A percentile compares a stretch with the other conserved stretches of the same genome.
Evolutionary conservation across 1,140 invertebrate species (phyloP).

Genomic region (Pantala flavescens): DNA sequence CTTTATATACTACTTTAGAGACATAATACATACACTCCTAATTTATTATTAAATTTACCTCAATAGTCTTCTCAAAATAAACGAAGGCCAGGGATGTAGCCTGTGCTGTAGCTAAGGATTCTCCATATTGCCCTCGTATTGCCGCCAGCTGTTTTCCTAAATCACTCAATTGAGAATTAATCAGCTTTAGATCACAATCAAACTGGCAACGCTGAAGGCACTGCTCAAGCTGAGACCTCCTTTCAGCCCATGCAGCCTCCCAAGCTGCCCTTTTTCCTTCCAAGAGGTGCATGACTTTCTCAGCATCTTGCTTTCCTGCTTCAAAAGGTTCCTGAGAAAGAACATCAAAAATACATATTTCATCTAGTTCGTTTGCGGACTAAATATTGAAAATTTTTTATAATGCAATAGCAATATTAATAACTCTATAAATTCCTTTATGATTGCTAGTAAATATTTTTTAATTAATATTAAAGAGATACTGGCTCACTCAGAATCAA

Average conservation of each 20-base stretch:
- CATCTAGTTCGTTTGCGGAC: slow-evolving; percentile 3
- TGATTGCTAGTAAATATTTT: too few species aligned
- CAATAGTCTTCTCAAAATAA: slow-evolving; percentile 69
- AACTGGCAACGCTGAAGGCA: slow-evolving; percentile 58
- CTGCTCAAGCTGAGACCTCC: slow-evolving; percentile 49
- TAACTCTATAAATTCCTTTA: too few species aligned
- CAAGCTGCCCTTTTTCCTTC: slow-evolving; percentile 41
- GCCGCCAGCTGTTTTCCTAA: slow-evolving; percentile 49
- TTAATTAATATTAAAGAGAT: too few species aligned
- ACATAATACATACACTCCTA: too few species aligned
- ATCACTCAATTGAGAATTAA: slow-evolving; percentile 59
- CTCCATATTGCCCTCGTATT: slow-evolving; percentile 56
- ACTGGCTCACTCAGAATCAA: too few species aligned
- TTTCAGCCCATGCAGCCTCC: slow-evolving; percentile 48
- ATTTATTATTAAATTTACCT: slow-evolving; percentile 41
- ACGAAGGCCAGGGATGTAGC: slow-evolving; percentile 58
- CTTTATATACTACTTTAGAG: too few species aligned
- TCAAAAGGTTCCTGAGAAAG: slow-evolving; percentile 53
- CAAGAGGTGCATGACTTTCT: slow-evolving; percentile 53
- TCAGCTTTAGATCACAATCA: slow-evolving; percentile 57
- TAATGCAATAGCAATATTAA: background rate
- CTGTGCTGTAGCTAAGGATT: slow-evolving; percentile 56
- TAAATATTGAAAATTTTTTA: background rate
- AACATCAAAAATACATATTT: slow-evolving; percentile 12
- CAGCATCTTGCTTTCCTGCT: slow-evolving; percentile 54